phyloP scores from a whole-genome alignment of 2,888 invertebrate species.

The Zeuzera pyrina region DNA sequence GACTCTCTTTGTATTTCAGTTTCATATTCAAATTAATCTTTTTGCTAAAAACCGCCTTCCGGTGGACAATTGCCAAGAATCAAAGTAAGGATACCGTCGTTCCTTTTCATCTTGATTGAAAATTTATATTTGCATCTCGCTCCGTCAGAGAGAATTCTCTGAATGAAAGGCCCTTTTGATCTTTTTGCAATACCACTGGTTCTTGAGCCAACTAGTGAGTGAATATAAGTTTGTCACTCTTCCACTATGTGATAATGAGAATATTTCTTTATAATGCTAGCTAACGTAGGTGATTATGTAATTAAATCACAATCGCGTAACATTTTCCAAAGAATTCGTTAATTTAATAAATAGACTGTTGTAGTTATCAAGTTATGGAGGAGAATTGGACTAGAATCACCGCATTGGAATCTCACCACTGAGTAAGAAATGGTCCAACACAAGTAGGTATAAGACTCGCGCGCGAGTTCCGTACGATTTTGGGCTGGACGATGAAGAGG shows the following conservation, averaged over 20 bases:
- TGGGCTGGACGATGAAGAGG: too few relatives aligned
- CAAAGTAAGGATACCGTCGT: slow-evolving; percentile 37
- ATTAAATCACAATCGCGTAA: too few relatives aligned
- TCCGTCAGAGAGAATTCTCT: slow-evolving; percentile 49
- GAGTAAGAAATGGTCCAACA: too few relatives aligned
- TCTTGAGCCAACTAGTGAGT: slow-evolving; percentile 55
- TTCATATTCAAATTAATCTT: slow-evolving; percentile 48
- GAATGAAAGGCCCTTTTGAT: slow-evolving; percentile 60
- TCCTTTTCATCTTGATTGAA: slow-evolving; percentile 24
- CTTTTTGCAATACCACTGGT: slow-evolving; percentile 60
- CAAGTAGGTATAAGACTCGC: too few relatives aligned
- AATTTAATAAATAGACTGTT: too few relatives aligned
- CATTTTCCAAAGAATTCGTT: too few relatives aligned
- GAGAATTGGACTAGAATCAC: too few relatives aligned
- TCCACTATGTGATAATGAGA: slow-evolving; percentile 24
- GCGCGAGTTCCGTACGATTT: too few relatives aligned
- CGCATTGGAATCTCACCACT: too few relatives aligned
- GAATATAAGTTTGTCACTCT: slow-evolving; percentile 32
- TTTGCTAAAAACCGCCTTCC: slow-evolving; percentile 63
- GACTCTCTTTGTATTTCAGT: slow-evolving; percentile 59
- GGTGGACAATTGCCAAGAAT: slow-evolving; percentile 71
- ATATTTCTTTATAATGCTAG: slow-evolving; percentile 21
- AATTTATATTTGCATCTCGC: slow-evolving; percentile 30
- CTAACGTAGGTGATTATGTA: too few relatives aligned
- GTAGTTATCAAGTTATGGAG: too few relatives aligned